Evolutionary conservation across 2,797 vertebrate genomes (phyloP).

Genomic region (Cryptoblepharus egeriae): DNA sequence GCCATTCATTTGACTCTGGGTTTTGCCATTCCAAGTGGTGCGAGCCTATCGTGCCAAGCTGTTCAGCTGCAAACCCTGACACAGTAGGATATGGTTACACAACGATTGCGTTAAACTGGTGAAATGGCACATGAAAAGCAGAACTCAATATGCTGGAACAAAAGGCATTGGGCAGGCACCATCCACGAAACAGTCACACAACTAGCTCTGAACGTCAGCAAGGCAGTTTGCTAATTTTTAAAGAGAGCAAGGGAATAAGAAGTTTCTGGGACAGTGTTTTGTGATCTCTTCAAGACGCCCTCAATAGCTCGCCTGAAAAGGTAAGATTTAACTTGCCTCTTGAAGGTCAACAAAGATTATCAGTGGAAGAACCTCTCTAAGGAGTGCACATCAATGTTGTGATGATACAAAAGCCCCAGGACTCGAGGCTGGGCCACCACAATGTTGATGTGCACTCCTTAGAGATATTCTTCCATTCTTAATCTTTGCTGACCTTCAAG

Average conservation of each 20-base stretch:
- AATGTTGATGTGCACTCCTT: too few relatives aligned
- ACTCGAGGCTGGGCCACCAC: too few relatives aligned
- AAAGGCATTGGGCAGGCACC: neutral
- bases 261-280: neutral
- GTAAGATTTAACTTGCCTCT: neutral
- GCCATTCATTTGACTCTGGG: neutral
- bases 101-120: slow-evolving; percentile 18
- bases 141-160: slow-evolving; percentile 30
- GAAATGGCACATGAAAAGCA: slow-evolving; percentile 24
- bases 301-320: neutral
- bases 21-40: slow-evolving; percentile 3
- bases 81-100: neutral
- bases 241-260: neutral
- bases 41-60: neutral
- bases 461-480: too few relatives aligned
- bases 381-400: neutral
- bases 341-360: neutral
- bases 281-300: neutral
- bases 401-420: too few relatives aligned
- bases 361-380: neutral
- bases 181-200: neutral
- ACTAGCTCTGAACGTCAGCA: too few relatives aligned
- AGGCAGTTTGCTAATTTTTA: neutral
- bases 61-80: slow-evolving; percentile 24
- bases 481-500: too few relatives aligned